Conservation (phyloP, 2,113 vertebrate genomes). For the Ctenodactylus gundi region DNA sequence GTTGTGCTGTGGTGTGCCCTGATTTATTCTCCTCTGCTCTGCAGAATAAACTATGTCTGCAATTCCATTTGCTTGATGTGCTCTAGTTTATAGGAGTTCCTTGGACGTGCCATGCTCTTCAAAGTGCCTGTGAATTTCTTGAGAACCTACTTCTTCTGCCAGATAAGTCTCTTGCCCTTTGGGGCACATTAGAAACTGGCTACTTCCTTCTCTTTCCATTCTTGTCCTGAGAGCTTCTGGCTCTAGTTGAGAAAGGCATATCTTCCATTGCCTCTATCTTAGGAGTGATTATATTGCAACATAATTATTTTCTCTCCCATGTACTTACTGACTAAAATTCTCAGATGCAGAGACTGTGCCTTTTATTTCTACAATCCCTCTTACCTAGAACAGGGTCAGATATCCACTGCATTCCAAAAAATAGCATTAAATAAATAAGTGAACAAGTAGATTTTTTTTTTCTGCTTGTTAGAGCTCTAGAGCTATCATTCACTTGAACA, state of each 20-base stretch:
- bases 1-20: neutral
- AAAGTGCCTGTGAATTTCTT: neutral
- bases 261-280: neutral
- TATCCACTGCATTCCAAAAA: neutral
- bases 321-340: neutral
- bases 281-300: neutral
- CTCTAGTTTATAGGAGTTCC: neutral
- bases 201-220: neutral
- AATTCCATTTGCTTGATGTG: neutral
- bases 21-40: neutral
- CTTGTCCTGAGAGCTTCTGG: neutral
- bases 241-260: neutral
- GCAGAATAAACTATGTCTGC: neutral
- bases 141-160: neutral
- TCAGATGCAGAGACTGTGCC: neutral
- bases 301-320: neutral
- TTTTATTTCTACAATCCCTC: neutral
- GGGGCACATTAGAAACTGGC: neutral
- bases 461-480: no score
- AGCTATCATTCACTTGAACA: neutral
- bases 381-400: neutral
- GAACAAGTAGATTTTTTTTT: neutral
- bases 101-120: neutral
- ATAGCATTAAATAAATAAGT: neutral
- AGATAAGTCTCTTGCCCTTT: neutral